Evolutionary conservation across 2,113 vertebrate genomes (phyloP).

Genomic region (Odocoileus hemionus): DNA sequence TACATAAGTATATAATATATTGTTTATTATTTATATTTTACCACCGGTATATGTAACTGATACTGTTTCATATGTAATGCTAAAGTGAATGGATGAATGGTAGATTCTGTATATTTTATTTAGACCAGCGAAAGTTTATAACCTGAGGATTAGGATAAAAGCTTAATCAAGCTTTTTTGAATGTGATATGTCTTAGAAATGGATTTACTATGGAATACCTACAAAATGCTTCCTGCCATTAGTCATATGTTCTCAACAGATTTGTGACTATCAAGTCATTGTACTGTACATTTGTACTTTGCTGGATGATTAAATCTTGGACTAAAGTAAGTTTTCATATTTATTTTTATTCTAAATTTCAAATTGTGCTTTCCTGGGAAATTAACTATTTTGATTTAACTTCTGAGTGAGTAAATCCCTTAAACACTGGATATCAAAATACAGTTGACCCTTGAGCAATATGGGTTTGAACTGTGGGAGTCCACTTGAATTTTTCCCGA

Average conservation of each 20-base stretch:
- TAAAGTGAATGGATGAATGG: not conserved
- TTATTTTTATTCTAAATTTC: not conserved
- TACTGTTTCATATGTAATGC: not conserved
- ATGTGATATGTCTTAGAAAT: not conserved
- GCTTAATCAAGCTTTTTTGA: slow-evolving; percentile 18
- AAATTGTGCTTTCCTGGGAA: not conserved
- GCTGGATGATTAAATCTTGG: slow-evolving; percentile 1
- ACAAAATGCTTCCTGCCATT: not conserved
- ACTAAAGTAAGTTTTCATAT: not conserved
- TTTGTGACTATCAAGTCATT: not conserved
- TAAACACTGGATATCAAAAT: not conserved
- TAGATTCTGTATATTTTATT: not conserved
- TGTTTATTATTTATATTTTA: slow-evolving; percentile 3
- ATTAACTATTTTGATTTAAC: slow-evolving; percentile 24
- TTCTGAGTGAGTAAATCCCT: not conserved
- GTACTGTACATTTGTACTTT: not conserved
- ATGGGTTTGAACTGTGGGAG: not conserved
- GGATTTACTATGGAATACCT: not conserved
- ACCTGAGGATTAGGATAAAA: not conserved
- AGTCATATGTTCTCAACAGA: not conserved
- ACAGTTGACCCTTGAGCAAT: not conserved
- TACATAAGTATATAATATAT: not conserved
- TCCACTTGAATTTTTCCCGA: not conserved
- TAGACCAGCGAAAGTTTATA: not conserved
- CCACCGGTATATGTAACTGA: not conserved